Conservation (phyloP, 2,888 invertebrate species). For the Heliconius ismenius region DNA sequence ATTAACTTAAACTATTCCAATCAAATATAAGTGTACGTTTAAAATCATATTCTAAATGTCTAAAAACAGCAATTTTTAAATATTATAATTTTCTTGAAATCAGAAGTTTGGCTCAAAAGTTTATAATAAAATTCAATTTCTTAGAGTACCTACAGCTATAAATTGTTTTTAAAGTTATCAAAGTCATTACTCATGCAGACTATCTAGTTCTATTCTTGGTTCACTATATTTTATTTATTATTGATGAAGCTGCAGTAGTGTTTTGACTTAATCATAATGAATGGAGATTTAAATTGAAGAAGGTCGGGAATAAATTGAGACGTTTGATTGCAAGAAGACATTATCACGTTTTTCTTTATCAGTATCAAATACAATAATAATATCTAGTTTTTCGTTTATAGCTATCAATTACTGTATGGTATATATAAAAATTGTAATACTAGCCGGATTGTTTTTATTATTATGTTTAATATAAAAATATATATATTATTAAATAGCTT, state of each 20-base stretch:
- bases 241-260: neutral
- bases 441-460: no score
- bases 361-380: no score
- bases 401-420: neutral
- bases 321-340: neutral
- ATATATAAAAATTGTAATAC: neutral
- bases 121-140: constrained; percentile 9
- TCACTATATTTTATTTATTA: constrained; percentile 8
- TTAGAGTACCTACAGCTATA: neutral
- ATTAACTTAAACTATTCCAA: no score
- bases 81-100: neutral
- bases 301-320: neutral
- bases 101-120: neutral
- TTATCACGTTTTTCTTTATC: neutral
- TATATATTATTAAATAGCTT: no score
- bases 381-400: no score
- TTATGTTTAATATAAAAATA: neutral
- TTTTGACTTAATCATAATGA: constrained; percentile 4
- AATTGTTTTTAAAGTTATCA: constrained; percentile 11
- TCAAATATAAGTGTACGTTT: no score
- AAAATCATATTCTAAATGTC: no score
- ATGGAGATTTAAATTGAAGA: constrained; percentile 4
- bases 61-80: neutral
- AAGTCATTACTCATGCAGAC: constrained; percentile 16
- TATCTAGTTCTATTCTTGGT: constrained; percentile 14